Base-by-base conservation (phyloP, 2,797 vertebrate genomes). In the Pteronotus mesoamericanus region DNA sequence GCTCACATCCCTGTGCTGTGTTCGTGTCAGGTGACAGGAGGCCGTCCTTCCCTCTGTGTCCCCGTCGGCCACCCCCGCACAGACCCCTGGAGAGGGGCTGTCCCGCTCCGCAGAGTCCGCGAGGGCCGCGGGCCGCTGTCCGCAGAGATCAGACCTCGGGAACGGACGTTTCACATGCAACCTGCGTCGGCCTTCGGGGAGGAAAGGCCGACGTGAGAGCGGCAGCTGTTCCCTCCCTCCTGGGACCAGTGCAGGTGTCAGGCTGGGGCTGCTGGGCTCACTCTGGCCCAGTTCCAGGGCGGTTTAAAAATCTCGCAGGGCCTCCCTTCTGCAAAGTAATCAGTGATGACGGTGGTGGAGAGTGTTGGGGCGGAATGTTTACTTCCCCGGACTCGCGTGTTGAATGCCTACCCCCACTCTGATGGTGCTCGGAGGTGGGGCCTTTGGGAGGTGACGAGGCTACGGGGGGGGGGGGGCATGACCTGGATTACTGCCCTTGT, bases 211-310 rank as follows among this genome's bases (percentile, higher is more conserved):
- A 48, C 34, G n/a, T 77, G 68, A 83, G 79, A 69, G 95, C 92
- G 92, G 88, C 57, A 19, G 46, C 55, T 89, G 83, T 93, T 91
- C 89, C 92, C 96, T 93, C 85, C 95, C 96, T 94, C 84, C 85
- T 96, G 16, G 4, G 64, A 98, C 97, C 97, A 98, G 97, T 95
- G 97, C 98, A 94, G 91, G 96, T 96, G 71, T 95, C 96, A 82
- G 51, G 95, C 96, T 82, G 51, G 96, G 92, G 97, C 95, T 55
- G 66, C 95, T 18, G 64, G 77, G 88, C 94, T 95, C 77, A 91
- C 64, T n/a, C 57, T 0, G 94, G 79, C 95, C 96, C 86, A 91
- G 69, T 55, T 96, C 97, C 86, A 96, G 0, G 0, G 51, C 96
- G 97, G 97, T 97, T 97, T 42, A 59, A 78, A 79, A 86, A 84